phyloP scores from a whole-genome alignment of 2,113 vertebrate genomes.

The Naja naja region DNA sequence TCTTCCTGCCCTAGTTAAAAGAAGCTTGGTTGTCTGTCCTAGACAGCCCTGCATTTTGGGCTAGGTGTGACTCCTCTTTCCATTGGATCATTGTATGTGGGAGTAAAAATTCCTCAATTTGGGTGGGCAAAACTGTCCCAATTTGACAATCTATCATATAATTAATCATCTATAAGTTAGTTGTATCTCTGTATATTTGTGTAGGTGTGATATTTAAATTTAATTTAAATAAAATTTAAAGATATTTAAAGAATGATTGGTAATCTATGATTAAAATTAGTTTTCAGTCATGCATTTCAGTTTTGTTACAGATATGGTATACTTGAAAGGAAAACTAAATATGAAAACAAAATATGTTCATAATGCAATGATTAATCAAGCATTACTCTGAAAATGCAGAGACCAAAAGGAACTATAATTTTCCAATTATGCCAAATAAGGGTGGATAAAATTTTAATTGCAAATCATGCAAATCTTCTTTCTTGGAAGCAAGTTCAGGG shows the following conservation, averaged over 20 bases:
- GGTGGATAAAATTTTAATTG: neutral
- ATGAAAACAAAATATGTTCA: neutral
- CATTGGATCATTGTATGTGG: constrained; percentile 16
- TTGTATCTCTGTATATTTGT: neutral
- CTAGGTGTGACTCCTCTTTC: constrained; percentile 19
- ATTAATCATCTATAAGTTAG: neutral
- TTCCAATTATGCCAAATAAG: neutral
- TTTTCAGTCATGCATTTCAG: neutral
- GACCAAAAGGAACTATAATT: neutral
- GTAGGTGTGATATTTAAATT: neutral
- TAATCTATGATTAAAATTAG: neutral
- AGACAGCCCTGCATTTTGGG: constrained; percentile 23
- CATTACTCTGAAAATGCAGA: neutral
- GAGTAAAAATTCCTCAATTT: neutral
- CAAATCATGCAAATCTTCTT: neutral
- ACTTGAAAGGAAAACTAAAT: neutral
- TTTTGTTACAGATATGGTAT: neutral
- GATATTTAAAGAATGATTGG: neutral
- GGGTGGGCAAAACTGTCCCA: neutral
- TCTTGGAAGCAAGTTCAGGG: neutral
- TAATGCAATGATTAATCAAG: neutral
- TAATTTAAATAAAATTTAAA: neutral
- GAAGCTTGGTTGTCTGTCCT: constrained; percentile 4
- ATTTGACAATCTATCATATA: constrained; percentile 2
- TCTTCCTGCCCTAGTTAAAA: neutral